Base-by-base conservation (phyloP, 2,888 invertebrate species). In the Alcis repandata region DNA sequence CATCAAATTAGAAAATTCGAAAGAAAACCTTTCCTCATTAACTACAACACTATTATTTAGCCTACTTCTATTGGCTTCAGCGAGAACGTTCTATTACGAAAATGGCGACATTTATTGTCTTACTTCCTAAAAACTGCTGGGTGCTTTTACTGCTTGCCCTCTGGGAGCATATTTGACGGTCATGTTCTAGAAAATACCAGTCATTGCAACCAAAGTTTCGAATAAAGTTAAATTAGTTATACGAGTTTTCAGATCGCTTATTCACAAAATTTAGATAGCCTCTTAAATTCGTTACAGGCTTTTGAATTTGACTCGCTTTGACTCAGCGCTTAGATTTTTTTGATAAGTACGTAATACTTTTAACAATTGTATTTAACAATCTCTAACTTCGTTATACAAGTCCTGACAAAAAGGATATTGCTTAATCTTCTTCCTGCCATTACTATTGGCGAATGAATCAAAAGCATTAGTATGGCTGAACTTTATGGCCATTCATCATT, bases 251-350 rank as follows among this genome's bases (percentile, higher is more conserved):
- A 45, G n/a, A n/a, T 57, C n/a, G 10, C 9, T 20, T 15, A 46
- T 32, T 49, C 59, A 66, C 59, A 57, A 32, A 20, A 53, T 58
- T 49, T 41, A 22, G 57, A 17, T 57, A 40, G 58, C 38, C 32
- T 65, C 46, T 57, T 56, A 19, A 63, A 63, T 69, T 63, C 22
- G 63, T 10, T 43, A 49, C 58, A 66, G 48, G 57, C 41, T 59
- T 58, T 6, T 54, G 27, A 27, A 66, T 67, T 67, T 13, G 59
- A 51, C 41, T 27, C 45, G 62, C 59, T 59, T 67, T 54, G 59
- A 40, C 41, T 56, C 27, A 32, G 59, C 64, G 54, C 49, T 15
- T 9, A 33, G 33, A 36, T 40, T 48, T 33, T 58, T 36, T 4
- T 27, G 3, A 27, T 6, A 20, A 46, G 17, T 9, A n/a, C 22